A percentile compares a stretch with the other conserved stretches of the same genome.
These are phyloP conservation scores for Calyptommatus sinebrachiatus DNA, from an alignment of 2,113 vertebrate genomes.

Conservation along the genomic window DNA sequence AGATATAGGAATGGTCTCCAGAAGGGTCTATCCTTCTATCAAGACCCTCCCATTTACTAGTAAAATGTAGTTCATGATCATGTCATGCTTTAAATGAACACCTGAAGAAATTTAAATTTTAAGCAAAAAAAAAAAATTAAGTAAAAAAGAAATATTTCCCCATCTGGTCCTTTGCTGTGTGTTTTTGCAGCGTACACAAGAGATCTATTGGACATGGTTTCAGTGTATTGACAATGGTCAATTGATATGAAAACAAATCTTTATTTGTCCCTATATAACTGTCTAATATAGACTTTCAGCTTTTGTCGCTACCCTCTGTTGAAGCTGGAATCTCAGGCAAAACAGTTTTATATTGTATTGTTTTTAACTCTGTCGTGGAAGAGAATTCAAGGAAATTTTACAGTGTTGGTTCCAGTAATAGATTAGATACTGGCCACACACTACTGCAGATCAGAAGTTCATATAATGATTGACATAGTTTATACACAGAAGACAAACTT, in stretches of 20 bases:
- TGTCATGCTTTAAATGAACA: conserved; percentile 7
- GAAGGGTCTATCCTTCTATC: conserved; percentile 26
- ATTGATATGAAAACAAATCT: not conserved
- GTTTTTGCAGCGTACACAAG: not conserved
- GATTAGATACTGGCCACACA: too few species aligned
- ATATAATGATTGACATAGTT: not conserved
- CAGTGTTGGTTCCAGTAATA: too few species aligned
- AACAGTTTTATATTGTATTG: not conserved
- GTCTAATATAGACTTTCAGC: not conserved
- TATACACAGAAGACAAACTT: too few species aligned
- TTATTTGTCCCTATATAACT: not conserved
- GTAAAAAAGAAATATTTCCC: not conserved
- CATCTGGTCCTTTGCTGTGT: not conserved
- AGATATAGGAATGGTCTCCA: conserved; percentile 30
- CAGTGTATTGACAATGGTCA: not conserved
- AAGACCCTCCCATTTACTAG: conserved; percentile 23
- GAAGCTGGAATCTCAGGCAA: not conserved
- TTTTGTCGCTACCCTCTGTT: not conserved
- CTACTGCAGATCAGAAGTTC: too few species aligned
- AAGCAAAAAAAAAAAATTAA: not conserved
- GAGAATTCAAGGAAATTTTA: not conserved
- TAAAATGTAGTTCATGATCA: conserved; percentile 31
- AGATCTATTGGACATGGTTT: not conserved
- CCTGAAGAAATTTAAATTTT: conserved; percentile 23
- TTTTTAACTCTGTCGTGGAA: not conserved